Percentiles rank a stretch among this genome's conserved stretches.
phyloP scores from a whole-genome alignment of 2,113 vertebrate genomes.

The Toxotes chatareus region DNA sequence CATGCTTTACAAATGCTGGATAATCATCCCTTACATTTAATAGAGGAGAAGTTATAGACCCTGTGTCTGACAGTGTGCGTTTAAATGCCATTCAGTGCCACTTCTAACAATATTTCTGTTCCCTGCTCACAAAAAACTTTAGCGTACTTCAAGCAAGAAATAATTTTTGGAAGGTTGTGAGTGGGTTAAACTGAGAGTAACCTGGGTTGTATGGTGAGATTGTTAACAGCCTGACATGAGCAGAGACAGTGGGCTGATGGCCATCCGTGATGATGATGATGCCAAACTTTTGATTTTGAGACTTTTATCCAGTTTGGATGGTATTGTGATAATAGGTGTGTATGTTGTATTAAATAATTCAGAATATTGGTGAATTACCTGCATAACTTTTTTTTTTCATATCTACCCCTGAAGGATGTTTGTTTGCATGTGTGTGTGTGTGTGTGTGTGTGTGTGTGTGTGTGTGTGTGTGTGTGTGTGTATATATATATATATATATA shows the following conservation, averaged over 20 bases:
- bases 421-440: no score
- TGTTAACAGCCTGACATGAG: conserved; percentile 45
- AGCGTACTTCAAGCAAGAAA: conserved; percentile 60
- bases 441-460: no score
- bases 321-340: not conserved
- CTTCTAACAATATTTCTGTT: conserved; percentile 58
- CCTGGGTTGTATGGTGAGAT: conserved; percentile 37
- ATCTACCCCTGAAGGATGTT: not conserved
- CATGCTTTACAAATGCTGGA: conserved; percentile 54
- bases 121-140: conserved; percentile 61
- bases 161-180: conserved; percentile 65
- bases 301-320: conserved; percentile 1
- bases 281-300: not conserved
- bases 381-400: not conserved
- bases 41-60: conserved; percentile 33
- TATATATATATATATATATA: no score
- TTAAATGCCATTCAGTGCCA: conserved; percentile 69
- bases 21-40: conserved; percentile 54
- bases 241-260: conserved; percentile 24
- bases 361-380: not conserved
- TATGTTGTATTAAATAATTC: conserved; percentile 19
- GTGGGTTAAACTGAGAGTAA: conserved; percentile 43
- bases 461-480: no score
- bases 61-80: conserved; percentile 63
- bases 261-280: conserved; percentile 39